Evolutionary conservation across 1,140 invertebrate species (phyloP), one percentile per base, ranked within the genome.

Genomic region (Cylas formicarius): DNA sequence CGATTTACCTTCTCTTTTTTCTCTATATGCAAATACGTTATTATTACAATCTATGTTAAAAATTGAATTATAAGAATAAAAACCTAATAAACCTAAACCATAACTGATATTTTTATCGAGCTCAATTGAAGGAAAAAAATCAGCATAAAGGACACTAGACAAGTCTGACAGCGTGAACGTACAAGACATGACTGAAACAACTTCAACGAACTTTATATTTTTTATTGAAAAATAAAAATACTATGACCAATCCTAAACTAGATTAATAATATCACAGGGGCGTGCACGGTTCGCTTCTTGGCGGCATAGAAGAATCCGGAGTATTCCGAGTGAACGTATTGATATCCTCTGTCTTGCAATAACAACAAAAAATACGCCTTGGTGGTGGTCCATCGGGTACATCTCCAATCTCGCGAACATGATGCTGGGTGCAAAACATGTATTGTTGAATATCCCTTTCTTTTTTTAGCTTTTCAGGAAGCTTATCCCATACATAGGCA

Each of bases 41-140:
- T 44, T 50, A 11, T 33, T 46, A 14, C 39, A 34, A 40, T 40
- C 26, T n/a, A 40, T n/a, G 33, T 44, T 33, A 21, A 31, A 31
- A 36, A 50, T 44, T 10, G 33, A 32, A 33, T 44, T 50, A 19
- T 38, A 50, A 5, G 35, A 19, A 22, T 38, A 35, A 26, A 50
- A 50, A 13, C 31, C 31, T 17, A 38, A 31, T n/a, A 39, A 22
- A 11, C 29, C 41, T 16, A 50, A 21, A 8, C 36, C 41, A 28
- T 50, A 50, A 17, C 22, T 23, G 22, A 22, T 14, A 28, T 27
- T 21, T 33, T 26, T 18, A 45, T 50, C 28, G 28, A 45, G 34
- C 29, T 50, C 40, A 7, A 46, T 38, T 4, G 44, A 26, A 7
- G 44, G 17, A 21, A 11, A 26, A 16, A 46, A 46, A 21, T 46